These are phyloP conservation scores for Pelochelys cantorii DNA, from an alignment of 2,797 vertebrate genomes.

Conservation along the genomic window DNA sequence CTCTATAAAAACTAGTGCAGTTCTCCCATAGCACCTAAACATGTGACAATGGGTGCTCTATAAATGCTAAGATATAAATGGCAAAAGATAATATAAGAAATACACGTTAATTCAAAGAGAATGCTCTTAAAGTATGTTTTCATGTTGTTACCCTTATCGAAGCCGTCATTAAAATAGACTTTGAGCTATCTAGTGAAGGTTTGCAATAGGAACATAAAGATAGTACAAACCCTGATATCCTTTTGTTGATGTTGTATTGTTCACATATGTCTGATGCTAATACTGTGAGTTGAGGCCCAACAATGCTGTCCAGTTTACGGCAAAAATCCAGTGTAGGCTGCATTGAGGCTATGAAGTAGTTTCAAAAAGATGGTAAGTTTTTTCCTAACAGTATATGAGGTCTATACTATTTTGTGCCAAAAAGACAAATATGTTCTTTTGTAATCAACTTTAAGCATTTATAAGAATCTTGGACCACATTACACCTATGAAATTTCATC, in stretches of 20 bases:
- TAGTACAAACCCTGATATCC: slow-evolving; percentile 92
- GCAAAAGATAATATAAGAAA: neutral
- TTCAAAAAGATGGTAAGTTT: slow-evolving; percentile 22
- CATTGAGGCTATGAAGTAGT: slow-evolving; percentile 83
- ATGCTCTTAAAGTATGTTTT: neutral
- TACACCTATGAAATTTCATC: neutral
- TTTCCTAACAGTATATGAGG: neutral
- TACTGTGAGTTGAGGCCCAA: slow-evolving; percentile 96
- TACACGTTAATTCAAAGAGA: neutral
- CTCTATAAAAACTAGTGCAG: neutral
- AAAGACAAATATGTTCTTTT: neutral
- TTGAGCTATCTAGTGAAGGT: neutral
- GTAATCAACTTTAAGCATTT: neutral
- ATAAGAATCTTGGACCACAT: neutral
- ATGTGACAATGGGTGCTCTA: neutral
- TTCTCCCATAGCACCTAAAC: neutral
- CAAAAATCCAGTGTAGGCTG: slow-evolving; percentile 94
- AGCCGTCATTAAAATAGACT: neutral
- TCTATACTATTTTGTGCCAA: neutral
- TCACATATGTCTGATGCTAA: slow-evolving; percentile 98
- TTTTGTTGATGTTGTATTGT: slow-evolving; percentile 96
- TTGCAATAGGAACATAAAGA: neutral
- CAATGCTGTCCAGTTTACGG: slow-evolving; percentile 92
- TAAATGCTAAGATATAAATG: neutral
- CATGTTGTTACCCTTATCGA: neutral